phyloP scores from a whole-genome alignment of 2,113 vertebrate species.

The Solenodon paradoxus region DNA sequence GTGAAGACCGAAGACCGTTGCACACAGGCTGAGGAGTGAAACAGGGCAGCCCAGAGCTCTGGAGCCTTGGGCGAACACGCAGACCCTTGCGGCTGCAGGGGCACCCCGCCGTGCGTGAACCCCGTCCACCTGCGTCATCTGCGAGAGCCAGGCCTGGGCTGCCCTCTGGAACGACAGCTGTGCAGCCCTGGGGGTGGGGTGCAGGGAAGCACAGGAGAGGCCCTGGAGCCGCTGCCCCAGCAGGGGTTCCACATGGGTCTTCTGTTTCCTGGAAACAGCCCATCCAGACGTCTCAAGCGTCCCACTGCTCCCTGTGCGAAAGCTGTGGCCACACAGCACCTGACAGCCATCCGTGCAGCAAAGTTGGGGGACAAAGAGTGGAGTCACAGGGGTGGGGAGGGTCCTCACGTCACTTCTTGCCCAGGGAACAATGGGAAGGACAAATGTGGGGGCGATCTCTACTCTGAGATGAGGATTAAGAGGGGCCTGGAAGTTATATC shows the following conservation, averaged over 20 bases:
- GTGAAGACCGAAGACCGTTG: background rate
- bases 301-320: background rate
- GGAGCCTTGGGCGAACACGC: background rate
- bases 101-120: too few species aligned
- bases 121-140: too few species aligned
- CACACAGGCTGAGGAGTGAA: background rate
- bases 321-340: rapidly evolving
- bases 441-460: background rate
- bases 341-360: too few species aligned
- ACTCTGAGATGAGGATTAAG: too few species aligned
- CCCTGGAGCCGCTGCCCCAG: background rate
- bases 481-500: too few species aligned
- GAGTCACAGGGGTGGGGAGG: rapidly evolving
- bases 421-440: background rate
- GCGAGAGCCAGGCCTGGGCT: background rate
- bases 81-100: background rate
- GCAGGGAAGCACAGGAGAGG: background rate
- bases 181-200: background rate
- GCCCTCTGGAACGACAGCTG: background rate
- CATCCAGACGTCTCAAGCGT: too few species aligned
- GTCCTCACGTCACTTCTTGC: background rate
- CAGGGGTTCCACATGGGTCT: background rate
- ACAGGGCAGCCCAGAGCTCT: background rate
- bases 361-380: background rate
- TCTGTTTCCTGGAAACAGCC: background rate